Evolutionary conservation across 2,797 vertebrate genomes (phyloP), one percentile per base, ranked within the genome.

Genomic region (Nothura maculosa): DNA sequence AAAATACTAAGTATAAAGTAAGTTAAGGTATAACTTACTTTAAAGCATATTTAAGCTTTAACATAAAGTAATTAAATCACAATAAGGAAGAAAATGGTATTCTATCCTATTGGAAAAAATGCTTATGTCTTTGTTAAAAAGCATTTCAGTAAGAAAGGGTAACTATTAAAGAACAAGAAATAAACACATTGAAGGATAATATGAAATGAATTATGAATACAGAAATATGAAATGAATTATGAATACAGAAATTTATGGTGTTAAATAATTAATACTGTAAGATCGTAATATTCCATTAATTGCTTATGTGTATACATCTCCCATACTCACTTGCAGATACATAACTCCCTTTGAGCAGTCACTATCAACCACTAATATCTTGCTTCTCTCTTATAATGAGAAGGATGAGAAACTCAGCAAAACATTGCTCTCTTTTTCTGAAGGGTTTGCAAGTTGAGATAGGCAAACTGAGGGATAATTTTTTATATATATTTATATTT

Each of bases 11-110:
- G 38, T 9, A 38, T 38, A 38, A 38, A 38, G 11, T 38, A 38
- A 38, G 38, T 38, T 38, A 38, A 38, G 11, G 38, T 38, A 38
- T 38, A 38, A 38, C 11, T 38, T 38, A 38, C 38, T 38, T 38
- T 38, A 38, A 38, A 38, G 38, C 12, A n/a, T 43, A 62, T 10
- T 25, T 84, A 38, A 74, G 5, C 52, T 10, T 74, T 89, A 80
- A 79, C 10, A 58, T 36, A 83, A 83, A 90, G 70, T 62, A 72
- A 92, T 91, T 81, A 36, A 83, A 87, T 17, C 18, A 58, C 48
- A 89, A 25, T 85, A 86, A 75, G 15, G 80, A 20, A 19, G 79
- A 79, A 92, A 89, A 20, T 14, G 54, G 7, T 60, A 50, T 72
- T 76, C 30, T 72, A 5, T 57, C 84, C 66, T 64, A 94, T 30